Conservation (phyloP, 2,888 invertebrate species). For the Xanthia icteritia region DNA sequence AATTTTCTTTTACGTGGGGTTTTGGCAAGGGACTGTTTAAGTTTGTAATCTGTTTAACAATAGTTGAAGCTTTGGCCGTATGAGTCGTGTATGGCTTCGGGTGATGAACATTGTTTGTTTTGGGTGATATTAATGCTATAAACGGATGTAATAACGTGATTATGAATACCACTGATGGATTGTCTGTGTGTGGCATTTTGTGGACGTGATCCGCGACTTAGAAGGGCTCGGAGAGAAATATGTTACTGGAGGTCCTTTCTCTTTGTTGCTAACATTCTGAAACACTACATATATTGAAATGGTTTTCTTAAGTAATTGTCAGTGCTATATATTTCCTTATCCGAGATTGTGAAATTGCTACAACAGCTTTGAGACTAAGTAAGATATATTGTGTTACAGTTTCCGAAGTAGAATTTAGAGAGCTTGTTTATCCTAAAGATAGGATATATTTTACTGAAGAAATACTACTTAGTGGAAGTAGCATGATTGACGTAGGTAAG, state of each 20-base stretch:
- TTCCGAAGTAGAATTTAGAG: conserved; percentile 6
- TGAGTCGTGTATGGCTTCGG: conserved; percentile 87
- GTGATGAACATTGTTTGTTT: conserved; percentile 87
- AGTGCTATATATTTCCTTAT: conserved; percentile 55
- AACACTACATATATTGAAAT: conserved; percentile 42
- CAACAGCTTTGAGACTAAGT: conserved; percentile 33
- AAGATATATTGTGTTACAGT: conserved; percentile 36
- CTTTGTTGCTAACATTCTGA: conserved; percentile 46
- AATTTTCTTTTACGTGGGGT: conserved; percentile 49
- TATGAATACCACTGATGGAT: conserved; percentile 78
- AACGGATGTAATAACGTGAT: conserved; percentile 75
- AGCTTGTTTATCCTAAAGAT: conserved; percentile 2
- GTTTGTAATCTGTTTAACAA: conserved; percentile 81
- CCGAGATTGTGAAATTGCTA: conserved; percentile 50
- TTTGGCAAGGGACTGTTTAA: conserved; percentile 67
- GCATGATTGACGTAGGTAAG: no score
- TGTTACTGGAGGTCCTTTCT: conserved; percentile 53
- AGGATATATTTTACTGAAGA: background rate
- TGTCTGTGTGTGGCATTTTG: conserved; percentile 78
- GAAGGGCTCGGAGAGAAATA: conserved; percentile 56
- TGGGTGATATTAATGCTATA: conserved; percentile 80
- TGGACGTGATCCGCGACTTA: conserved; percentile 51
- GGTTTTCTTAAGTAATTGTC: conserved; percentile 56
- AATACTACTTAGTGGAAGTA: background rate
- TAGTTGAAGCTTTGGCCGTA: conserved; percentile 79